Evolutionary conservation across 2,888 invertebrate genomes (phyloP).

Genomic region (Eristalis tenax): DNA sequence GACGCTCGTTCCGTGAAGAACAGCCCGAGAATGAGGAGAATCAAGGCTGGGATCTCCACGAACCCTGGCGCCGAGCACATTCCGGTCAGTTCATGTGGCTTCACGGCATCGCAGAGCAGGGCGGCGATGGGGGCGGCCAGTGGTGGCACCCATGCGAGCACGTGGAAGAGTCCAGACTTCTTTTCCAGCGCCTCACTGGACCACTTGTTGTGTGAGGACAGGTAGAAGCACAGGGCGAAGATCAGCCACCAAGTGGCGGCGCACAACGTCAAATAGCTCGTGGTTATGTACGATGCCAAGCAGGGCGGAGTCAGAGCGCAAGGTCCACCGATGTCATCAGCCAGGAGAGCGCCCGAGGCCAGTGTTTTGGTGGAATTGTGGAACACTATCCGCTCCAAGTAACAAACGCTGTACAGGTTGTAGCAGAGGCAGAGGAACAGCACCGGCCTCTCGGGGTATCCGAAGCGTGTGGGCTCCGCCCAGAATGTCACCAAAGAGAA

Average conservation of each 20-base stretch:
- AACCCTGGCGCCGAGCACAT: conserved; percentile 86
- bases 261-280: conserved; percentile 90
- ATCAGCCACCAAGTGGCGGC: conserved; percentile 94
- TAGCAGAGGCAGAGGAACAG: conserved; percentile 95
- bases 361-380: conserved; percentile 79
- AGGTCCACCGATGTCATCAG: conserved; percentile 80
- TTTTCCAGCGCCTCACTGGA: conserved; percentile 95
- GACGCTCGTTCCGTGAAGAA: conserved; percentile 80
- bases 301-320: conserved; percentile 84
- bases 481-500: conserved; percentile 93
- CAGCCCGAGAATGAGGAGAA: conserved; percentile 77
- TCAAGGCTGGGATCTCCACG: conserved; percentile 79
- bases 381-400: conserved; percentile 86
- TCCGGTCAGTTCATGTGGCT: conserved; percentile 90
- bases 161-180: conserved; percentile 92
- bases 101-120: conserved; percentile 89
- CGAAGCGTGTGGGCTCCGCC: conserved; percentile 93
- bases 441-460: conserved; percentile 95
- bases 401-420: conserved; percentile 89
- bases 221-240: conserved; percentile 93
- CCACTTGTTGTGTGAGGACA: conserved; percentile 96
- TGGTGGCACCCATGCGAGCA: conserved; percentile 93
- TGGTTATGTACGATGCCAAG: conserved; percentile 87
- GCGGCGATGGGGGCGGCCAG: conserved; percentile 92
- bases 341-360: conserved; percentile 73